Evolutionary conservation across 2,888 invertebrate species (phyloP).

Genomic region (Lithophane semibrunnea): DNA sequence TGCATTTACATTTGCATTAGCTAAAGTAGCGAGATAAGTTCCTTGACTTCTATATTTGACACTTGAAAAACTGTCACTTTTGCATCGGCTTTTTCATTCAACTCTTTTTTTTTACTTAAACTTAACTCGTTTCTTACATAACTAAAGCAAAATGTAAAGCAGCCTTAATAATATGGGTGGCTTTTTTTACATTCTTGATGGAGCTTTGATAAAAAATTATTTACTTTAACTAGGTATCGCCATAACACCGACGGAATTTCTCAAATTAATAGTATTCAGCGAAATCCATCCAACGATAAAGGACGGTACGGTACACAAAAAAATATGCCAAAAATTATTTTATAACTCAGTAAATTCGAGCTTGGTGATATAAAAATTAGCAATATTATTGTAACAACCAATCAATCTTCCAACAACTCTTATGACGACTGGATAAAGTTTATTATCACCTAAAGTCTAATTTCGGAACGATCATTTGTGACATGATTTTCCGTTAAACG

Average conservation of each 20-base stretch:
- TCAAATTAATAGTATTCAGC: constrained; percentile 47
- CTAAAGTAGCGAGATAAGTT: background rate
- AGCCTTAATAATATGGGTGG: background rate
- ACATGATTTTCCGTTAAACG: constrained; percentile 78
- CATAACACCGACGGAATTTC: constrained; percentile 13
- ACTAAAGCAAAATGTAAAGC: background rate
- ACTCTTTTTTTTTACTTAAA: background rate
- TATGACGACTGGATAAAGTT: constrained; percentile 55
- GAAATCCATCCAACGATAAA: constrained; percentile 68
- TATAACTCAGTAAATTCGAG: constrained; percentile 86
- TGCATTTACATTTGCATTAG: background rate
- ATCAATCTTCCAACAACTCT: background rate
- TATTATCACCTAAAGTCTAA: constrained; percentile 43
- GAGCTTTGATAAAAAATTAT: no score
- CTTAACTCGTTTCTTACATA: background rate
- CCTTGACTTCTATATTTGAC: background rate
- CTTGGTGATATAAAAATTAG: constrained; percentile 84
- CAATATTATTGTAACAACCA: constrained; percentile 52
- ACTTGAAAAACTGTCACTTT: background rate
- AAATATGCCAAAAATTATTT: constrained; percentile 77
- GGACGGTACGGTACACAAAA: constrained; percentile 63
- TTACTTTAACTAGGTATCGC: background rate
- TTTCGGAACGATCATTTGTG: constrained; percentile 39
- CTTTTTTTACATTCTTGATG: no score
- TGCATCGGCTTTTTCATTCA: background rate